Evolutionary conservation across 2,797 vertebrate genomes (phyloP), one percentile per base, ranked within the genome.

Genomic region (Falco columbarius): DNA sequence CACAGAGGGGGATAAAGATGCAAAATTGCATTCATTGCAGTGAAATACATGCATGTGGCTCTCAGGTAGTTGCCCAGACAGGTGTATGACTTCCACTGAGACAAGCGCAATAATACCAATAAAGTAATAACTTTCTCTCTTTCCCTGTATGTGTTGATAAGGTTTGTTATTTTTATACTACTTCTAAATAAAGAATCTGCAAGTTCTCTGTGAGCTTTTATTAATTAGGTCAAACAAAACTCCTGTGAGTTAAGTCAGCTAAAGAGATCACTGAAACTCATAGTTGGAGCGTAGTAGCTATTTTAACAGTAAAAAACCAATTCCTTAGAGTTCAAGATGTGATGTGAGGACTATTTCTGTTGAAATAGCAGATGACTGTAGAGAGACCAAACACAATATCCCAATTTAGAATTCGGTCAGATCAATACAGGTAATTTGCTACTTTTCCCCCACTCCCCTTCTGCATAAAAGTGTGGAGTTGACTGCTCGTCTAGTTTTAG

Each of bases 161-260:
- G 76, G 88, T 81, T 86, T 86, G 51, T 93, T 96, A 80, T 90
- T 96, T 97, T 95, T 95, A 49, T 95, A 67, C 84, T 62, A 44
- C 58, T 90, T 93, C 96, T 94, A 94, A 96, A 95, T 94, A 95
- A 93, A 81, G 87, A 40, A 90, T 90, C 72, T 86, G 75, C 58
- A 86, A 90, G 73, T 96, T 96, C 94, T 75, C 91, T n/a, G n/a
- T 82, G 62, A 91, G 89, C 87, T 93, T 93, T 94, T 51, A 82
- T 86, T 97, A 97, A 96, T 97, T 95, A 95, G 96, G 96, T 96
- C 96, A 95, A 58, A 96, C 51, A 89, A 91, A 93, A 72, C 96
- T 91, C 96, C 66, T 88, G 94, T 95, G 96, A 94, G 89, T 94
- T 95, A 96, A 96, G 91, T 95, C 89, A 95, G 87, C 87, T 95